Base-by-base conservation (phyloP, 2,113 vertebrate species). In the Mus pahari region DNA sequence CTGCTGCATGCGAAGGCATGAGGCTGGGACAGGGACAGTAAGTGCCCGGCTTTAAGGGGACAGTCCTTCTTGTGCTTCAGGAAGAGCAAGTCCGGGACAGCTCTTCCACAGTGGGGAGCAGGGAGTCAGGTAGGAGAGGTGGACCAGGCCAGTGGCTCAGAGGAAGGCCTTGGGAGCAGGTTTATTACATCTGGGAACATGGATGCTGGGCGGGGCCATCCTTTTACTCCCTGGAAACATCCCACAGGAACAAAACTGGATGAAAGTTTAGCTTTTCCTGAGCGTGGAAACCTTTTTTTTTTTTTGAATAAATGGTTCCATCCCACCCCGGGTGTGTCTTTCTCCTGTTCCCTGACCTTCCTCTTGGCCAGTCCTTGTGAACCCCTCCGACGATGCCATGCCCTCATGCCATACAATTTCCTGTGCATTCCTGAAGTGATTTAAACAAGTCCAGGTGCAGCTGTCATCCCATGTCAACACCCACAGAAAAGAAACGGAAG, bases 101-200 rank as follows among this genome's bases (percentile, higher is more conserved):
- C 19, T 42, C 42, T 5, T 11, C 16, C 7, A 5, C 19, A n/a
- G 0, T 11, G 12, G 1, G 58, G 48, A 53, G 33, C 0, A 1
- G 13, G 1, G 19, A 14, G 14, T 50, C 66, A 11, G n/a, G n/a
- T 12, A 26, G 39, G 19, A 14, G 73, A 26, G 24, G 50, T 45
- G 50, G 58, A 2, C 81, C 16, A 5, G 14, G 14, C 82, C 39
- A 31, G n/a, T 39, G 39, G 26, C 60, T 64, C 58, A 84, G 60
- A 64, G 82, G 7, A 6, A 36, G 62, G 58, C 8, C n/a, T 82
- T 66, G 55, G 33, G 62, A 82, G 10, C 73, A 28, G 33, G 66
- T 5, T 53, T 53, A 16, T 74, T 10, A 77, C 33, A 22, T 1
- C 19, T 1, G 24, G 66, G 77, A 81, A 7, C 1, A 2, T 53